Evolutionary conservation across 2,113 vertebrate genomes (phyloP).

Genomic region (Dasyprocta punctata): DNA sequence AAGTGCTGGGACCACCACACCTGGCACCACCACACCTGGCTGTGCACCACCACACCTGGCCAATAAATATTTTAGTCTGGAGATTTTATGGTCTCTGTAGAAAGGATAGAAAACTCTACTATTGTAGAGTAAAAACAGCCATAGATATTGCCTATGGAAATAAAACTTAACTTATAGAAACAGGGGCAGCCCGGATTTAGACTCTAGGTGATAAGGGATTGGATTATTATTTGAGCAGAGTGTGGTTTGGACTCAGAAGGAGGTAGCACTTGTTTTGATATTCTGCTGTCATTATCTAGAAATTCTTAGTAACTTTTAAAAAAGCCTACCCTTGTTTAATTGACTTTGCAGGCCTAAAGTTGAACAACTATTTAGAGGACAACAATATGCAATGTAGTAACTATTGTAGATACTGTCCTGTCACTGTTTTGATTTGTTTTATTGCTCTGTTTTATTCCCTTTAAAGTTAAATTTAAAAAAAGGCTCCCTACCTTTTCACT

Average conservation of each 20-base stretch:
- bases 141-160: neutral
- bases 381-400: too few relatives aligned
- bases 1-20: neutral
- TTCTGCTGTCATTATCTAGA: neutral
- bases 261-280: neutral
- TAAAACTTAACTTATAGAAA: conserved; percentile 2
- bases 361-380: too few relatives aligned
- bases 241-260: neutral
- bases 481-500: neutral
- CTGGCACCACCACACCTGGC: neutral
- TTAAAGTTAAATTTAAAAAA: neutral
- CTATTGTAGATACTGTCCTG: too few relatives aligned
- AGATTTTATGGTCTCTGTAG: neutral
- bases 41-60: neutral
- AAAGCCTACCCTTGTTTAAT: neutral
- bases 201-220: neutral
- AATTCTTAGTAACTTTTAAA: neutral
- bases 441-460: too few relatives aligned
- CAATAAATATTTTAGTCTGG: neutral
- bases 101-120: neutral
- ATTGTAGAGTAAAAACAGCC: neutral
- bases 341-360: too few relatives aligned
- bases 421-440: too few relatives aligned
- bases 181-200: neutral
- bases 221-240: neutral